These are phyloP conservation scores for Rhorus exstirpatorius DNA, from an alignment of 2,888 invertebrate species.

Conservation along the genomic window DNA sequence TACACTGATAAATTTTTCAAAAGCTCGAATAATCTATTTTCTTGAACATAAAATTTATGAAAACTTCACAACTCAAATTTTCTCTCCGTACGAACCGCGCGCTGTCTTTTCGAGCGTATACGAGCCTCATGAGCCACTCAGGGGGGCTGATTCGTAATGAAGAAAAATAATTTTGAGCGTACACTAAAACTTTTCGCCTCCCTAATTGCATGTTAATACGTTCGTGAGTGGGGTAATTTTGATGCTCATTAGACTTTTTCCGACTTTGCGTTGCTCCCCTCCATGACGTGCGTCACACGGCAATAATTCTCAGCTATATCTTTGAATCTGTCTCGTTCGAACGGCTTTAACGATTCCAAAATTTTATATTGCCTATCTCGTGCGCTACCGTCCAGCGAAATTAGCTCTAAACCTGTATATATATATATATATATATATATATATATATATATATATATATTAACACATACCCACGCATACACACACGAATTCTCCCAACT, in stretches of 20 bases:
- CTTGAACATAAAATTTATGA: no score
- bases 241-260: slow-evolving; percentile 55
- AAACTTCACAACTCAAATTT: no score
- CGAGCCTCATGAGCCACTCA: no score
- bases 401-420: not conserved
- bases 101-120: no score
- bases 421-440: not conserved
- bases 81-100: no score
- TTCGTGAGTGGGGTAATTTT: slow-evolving; percentile 21
- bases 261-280: not conserved
- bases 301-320: slow-evolving; percentile 45
- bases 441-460: no score
- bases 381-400: slow-evolving; percentile 4
- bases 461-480: no score
- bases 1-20: no score
- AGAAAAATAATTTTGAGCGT: slow-evolving; percentile 36
- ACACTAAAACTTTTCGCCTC: slow-evolving; percentile 33
- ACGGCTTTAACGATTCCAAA: slow-evolving; percentile 60
- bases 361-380: slow-evolving; percentile 53
- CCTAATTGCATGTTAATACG: slow-evolving; percentile 64
- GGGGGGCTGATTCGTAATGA: slow-evolving; percentile 27
- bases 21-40: no score
- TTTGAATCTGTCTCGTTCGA: slow-evolving; percentile 53
- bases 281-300: slow-evolving; percentile 32
- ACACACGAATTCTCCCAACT: slow-evolving; percentile 27